These are phyloP conservation scores for Xylota segnis DNA, from an alignment of 2,888 invertebrate species.

Conservation along the genomic window DNA sequence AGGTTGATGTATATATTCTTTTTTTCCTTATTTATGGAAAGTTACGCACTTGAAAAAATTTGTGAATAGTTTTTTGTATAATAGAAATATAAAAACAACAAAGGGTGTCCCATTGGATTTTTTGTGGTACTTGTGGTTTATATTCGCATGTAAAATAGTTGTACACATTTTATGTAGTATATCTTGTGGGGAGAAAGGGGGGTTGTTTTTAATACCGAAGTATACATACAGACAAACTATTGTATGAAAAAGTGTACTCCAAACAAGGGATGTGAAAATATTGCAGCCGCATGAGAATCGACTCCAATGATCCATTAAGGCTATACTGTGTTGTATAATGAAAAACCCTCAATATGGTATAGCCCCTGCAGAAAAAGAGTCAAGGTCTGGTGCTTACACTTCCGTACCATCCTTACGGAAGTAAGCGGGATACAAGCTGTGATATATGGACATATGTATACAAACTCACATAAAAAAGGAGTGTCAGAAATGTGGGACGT, in stretches of 20 bases:
- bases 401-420: too few species aligned
- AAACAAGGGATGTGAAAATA: not conserved
- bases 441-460: too few species aligned
- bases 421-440: too few species aligned
- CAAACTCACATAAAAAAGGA: too few species aligned
- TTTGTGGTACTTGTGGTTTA: not conserved
- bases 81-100: not conserved
- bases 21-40: not conserved
- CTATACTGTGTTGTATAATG: not conserved
- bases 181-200: not conserved
- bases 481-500: too few species aligned
- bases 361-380: too few species aligned
- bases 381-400: too few species aligned
- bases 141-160: not conserved
- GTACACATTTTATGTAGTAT: not conserved
- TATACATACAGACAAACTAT: not conserved
- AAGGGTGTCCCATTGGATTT: conserved; percentile 4
- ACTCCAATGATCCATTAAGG: not conserved
- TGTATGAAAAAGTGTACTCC: conserved; percentile 1
- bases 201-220: not conserved
- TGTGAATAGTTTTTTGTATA: conserved; percentile 22
- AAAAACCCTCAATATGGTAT: too few species aligned
- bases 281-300: not conserved
- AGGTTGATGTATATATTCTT: conserved; percentile 1
- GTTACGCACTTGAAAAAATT: conserved; percentile 14